phyloP scores from a whole-genome alignment of 1,140 invertebrate species.

The Heliconius nattereri region DNA sequence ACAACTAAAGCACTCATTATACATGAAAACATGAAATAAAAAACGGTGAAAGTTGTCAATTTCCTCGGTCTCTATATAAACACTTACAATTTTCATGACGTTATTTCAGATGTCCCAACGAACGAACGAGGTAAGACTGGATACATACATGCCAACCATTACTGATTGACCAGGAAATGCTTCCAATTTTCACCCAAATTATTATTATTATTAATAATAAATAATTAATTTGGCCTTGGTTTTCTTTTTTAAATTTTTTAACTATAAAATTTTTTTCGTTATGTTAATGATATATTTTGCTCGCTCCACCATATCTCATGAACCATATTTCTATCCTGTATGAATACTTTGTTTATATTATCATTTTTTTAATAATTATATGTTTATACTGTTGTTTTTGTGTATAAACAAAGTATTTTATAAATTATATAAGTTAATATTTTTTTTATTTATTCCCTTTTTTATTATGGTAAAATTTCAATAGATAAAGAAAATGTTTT shows the following conservation, averaged over 20 bases:
- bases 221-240: constrained; percentile 47
- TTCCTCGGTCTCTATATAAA: constrained; percentile 61
- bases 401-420: constrained; percentile 25
- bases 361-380: not conserved
- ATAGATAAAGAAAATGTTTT: not conserved
- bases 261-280: constrained; percentile 36
- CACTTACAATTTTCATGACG: constrained; percentile 58
- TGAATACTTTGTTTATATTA: constrained; percentile 26
- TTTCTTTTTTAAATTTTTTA: constrained; percentile 37
- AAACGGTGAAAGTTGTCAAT: constrained; percentile 61
- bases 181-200: constrained; percentile 56
- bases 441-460: constrained; percentile 24
- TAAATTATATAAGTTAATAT: constrained; percentile 19
- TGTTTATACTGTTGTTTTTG: not conserved
- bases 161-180: constrained; percentile 65
- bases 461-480: constrained; percentile 31
- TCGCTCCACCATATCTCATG: constrained; percentile 46
- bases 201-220: not conserved
- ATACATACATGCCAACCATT: constrained; percentile 42
- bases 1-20: constrained; percentile 30
- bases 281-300: constrained; percentile 45
- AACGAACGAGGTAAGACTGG: constrained; percentile 74
- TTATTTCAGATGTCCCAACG: constrained; percentile 73
- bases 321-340: constrained; percentile 38
- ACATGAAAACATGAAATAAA: constrained; percentile 32